phyloP scores from a whole-genome alignment of 2,797 vertebrate genomes.

The Hybognathus amarus region DNA sequence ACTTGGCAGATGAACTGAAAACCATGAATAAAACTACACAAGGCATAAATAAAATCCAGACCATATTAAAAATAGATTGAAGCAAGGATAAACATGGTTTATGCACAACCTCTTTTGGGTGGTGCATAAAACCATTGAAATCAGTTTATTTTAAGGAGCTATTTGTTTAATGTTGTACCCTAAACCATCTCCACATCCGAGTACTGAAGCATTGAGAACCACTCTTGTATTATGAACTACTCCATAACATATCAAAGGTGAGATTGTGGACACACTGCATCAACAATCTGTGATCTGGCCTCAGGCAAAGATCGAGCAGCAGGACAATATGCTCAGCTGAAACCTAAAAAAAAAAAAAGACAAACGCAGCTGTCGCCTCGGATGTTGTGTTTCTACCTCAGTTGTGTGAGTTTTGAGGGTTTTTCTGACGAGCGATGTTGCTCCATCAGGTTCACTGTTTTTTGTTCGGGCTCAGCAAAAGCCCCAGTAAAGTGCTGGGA shows the following conservation, averaged over 20 bases:
- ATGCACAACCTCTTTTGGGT: neutral
- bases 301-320: slow-evolving; percentile 31
- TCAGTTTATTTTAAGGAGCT: neutral
- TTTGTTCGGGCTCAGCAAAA: slow-evolving; percentile 58
- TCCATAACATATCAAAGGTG: slow-evolving; percentile 26
- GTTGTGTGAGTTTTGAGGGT: neutral
- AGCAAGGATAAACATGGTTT: neutral
- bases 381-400: neutral
- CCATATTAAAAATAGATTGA: neutral
- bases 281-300: slow-evolving; percentile 38
- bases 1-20: slow-evolving; percentile 26
- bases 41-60: slow-evolving; percentile 6
- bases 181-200: neutral
- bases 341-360: slow-evolving; percentile 8
- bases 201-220: neutral
- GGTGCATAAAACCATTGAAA: neutral
- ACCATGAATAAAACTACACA: slow-evolving; percentile 14
- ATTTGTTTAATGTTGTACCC: neutral
- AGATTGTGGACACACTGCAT: slow-evolving; percentile 21
- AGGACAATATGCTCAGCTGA: slow-evolving; percentile 15
- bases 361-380: neutral
- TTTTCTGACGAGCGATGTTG: slow-evolving; percentile 9
- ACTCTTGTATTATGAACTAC: slow-evolving; percentile 1
- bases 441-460: slow-evolving; percentile 26
- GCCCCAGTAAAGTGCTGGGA: slow-evolving; percentile 66